Percentiles rank a stretch among this genome's conserved stretches.
Conservation (phyloP, 2,888 invertebrate genomes). For the Mythimna pallens region DNA sequence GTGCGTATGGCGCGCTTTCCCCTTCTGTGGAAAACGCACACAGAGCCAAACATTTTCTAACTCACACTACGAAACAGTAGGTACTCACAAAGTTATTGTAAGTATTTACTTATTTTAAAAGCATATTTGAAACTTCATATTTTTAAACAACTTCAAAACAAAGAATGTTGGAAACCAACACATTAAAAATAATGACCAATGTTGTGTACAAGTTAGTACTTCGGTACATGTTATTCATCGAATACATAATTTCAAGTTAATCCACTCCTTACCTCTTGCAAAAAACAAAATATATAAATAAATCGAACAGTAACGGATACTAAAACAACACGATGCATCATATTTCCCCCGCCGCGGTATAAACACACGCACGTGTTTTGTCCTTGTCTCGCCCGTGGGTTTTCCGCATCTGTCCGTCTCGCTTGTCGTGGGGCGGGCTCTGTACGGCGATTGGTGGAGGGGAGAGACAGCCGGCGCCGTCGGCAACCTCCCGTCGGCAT, state of each 20-base stretch:
- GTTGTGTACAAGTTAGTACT: constrained; percentile 31
- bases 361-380: constrained; percentile 82
- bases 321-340: constrained; percentile 90
- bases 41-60: constrained; percentile 61
- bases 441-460: constrained; percentile 85
- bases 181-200: constrained; percentile 29
- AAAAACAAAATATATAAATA: constrained; percentile 84
- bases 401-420: constrained; percentile 76
- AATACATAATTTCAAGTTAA: constrained; percentile 73
- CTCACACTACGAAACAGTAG: constrained; percentile 60
- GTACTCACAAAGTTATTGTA: constrained; percentile 49
- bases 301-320: constrained; percentile 87
- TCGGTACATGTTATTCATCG: constrained; percentile 40
- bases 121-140: constrained; percentile 9
- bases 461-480: constrained; percentile 83
- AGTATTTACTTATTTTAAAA: constrained; percentile 14
- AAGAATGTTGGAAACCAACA: constrained; percentile 12
- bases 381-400: constrained; percentile 73
- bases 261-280: constrained; percentile 80
- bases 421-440: constrained; percentile 83
- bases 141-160: constrained; percentile 15
- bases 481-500: constrained; percentile 87
- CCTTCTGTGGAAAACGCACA: constrained; percentile 82
- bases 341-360: constrained; percentile 84
- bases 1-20: constrained; percentile 81